Evolutionary conservation across 1,140 invertebrate genomes (phyloP).

Genomic region (Theocolax elegans): DNA sequence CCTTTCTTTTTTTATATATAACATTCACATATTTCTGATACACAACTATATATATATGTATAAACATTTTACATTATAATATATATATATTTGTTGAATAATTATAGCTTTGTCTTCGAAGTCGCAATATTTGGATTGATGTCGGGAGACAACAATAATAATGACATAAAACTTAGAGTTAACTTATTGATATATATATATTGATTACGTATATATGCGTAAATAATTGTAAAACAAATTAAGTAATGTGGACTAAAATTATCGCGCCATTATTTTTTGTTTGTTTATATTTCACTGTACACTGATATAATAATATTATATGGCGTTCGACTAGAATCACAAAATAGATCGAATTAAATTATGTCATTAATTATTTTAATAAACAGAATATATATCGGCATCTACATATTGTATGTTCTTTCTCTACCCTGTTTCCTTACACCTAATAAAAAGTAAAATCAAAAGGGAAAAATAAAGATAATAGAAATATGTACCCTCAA

Average conservation of each 20-base stretch:
- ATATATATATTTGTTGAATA: slow-evolving; percentile 5
- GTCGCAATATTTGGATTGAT: slow-evolving; percentile 11
- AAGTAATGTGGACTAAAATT: slow-evolving; percentile 17
- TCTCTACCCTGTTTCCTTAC: slow-evolving; percentile 9
- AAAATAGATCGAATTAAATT: slow-evolving; percentile 8
- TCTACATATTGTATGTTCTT: slow-evolving; percentile 7
- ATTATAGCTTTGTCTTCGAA: too few relatives aligned
- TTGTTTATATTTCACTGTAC: too few relatives aligned
- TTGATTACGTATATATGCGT: slow-evolving; percentile 25
- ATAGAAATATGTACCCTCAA: slow-evolving; percentile 46
- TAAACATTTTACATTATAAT: slow-evolving; percentile 32
- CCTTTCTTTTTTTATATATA: too few relatives aligned
- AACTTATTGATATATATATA: slow-evolving; percentile 31
- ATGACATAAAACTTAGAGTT: slow-evolving; percentile 24
- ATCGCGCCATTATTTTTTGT: slow-evolving; percentile 30
- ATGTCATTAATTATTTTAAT: slow-evolving; percentile 13
- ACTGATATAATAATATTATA: slow-evolving; percentile 21
- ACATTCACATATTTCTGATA: slow-evolving; percentile 30
- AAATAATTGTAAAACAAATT: slow-evolving; percentile 25
- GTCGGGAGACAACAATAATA: slow-evolving; percentile 13
- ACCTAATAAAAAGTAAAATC: slow-evolving; percentile 18
- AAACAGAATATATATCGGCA: background rate
- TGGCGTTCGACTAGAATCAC: slow-evolving; percentile 19
- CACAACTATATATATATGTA: slow-evolving; percentile 31
- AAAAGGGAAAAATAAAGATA: slow-evolving; percentile 21